Base-by-base conservation (phyloP, 2,113 vertebrate genomes). In the Bungarus multicinctus region DNA sequence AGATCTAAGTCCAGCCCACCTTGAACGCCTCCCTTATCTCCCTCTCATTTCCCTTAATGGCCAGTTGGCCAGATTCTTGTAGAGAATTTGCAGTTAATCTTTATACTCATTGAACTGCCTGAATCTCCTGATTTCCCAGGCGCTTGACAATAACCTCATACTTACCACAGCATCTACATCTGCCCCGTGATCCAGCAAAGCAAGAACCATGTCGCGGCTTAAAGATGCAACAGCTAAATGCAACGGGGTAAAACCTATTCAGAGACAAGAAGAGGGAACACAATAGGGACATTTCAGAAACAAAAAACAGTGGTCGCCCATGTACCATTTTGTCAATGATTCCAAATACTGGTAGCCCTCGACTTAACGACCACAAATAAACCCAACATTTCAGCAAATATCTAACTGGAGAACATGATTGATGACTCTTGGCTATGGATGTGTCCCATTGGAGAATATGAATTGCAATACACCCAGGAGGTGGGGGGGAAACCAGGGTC, bases 131-230 rank as follows among this genome's bases (percentile, higher is more conserved):
- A 6, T 34, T 69, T n/a, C 30, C 30, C 4, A 0, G 30, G 14
- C 5, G 14, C 5, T 34, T 69, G 30, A 34, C 64, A n/a, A 69
- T 69, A 43, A 47, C 34, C n/a, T 45, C 85, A 2, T 0, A 25
- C 98, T 96, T 69, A 99, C 98, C 98, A 98, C 98, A 0, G 98
- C 97, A 18, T 99, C 98, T 34, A 99, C 97, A 94, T 99, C 98
- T 0, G 98, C 98, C 2, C 98, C 98, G 0, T 97, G 97, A 39
- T 98, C 97, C 93, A 99, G 95, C 93, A 99, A 93, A 94, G 98
- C 96, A 91, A 92, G 96, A 39, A 97, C 96, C 2, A 98, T 91
- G 27, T 98, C 97, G 8, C 90, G 96, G 90, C 96, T 96, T 34
- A 96, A 97, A 0, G 93, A 96, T 93, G 98, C 97, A 69, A 99